These are phyloP conservation scores for Cairina moschata DNA, from an alignment of 2,113 vertebrate genomes.

Conservation along the genomic window DNA sequence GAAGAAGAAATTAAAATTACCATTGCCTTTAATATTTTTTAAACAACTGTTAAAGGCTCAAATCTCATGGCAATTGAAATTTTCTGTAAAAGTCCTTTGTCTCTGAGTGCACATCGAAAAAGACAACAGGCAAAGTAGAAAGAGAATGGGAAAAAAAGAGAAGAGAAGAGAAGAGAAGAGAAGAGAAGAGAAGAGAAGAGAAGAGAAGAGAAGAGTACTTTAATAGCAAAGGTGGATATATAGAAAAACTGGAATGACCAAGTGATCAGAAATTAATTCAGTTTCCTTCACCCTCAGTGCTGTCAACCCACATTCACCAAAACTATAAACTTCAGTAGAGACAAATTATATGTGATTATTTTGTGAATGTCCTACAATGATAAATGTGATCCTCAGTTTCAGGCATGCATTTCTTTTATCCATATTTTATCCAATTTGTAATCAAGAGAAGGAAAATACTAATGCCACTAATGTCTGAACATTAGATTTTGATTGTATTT, in stretches of 20 bases:
- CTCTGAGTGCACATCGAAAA: neutral
- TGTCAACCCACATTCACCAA: neutral
- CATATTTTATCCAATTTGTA: neutral
- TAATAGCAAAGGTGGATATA: neutral
- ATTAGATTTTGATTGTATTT: conserved; percentile 2
- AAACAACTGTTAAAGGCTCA: neutral
- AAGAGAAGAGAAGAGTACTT: neutral
- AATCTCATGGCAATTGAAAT: neutral
- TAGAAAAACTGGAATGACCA: neutral
- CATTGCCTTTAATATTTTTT: neutral
- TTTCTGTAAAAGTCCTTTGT: neutral
- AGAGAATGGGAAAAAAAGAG: neutral
- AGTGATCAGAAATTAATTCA: neutral
- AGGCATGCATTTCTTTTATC: neutral
- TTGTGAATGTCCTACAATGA: neutral
- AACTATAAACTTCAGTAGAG: neutral
- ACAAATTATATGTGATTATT: neutral
- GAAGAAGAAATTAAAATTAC: neutral
- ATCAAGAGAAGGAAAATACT: neutral
- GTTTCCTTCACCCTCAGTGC: neutral
- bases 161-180: neutral
- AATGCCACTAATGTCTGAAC: neutral
- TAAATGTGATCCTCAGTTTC: neutral
- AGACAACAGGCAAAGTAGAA: neutral
- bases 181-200: neutral